Conservation (phyloP, 2,797 vertebrate genomes). For the Periophthalmus magnuspinnatus region DNA sequence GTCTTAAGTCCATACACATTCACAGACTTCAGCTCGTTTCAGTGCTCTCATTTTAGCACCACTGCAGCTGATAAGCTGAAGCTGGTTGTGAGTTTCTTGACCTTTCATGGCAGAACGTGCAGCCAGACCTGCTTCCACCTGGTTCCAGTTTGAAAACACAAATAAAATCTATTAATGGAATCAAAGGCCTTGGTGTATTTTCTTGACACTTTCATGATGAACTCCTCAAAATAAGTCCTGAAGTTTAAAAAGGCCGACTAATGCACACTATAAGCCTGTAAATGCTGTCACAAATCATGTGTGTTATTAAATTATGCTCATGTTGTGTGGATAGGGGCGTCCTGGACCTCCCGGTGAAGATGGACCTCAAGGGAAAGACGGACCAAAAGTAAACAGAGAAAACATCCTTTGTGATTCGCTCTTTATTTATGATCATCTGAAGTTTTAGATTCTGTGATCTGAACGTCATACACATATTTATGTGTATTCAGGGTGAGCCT, state of each 20-base stretch:
- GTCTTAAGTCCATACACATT: no score
- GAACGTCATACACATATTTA: not conserved
- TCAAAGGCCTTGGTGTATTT: not conserved
- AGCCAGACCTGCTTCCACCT: no score
- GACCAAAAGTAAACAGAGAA: constrained; percentile 83
- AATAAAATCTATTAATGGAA: not conserved
- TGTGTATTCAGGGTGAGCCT: constrained; percentile 79
- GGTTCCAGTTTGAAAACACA: not conserved
- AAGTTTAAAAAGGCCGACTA: not conserved
- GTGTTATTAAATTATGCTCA: not conserved
- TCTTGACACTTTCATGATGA: not conserved
- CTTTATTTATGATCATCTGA: not conserved
- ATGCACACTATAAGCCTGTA: not conserved
- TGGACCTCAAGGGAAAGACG: constrained; percentile 92
- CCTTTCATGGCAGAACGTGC: no score
- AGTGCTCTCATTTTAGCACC: no score
- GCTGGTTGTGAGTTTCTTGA: no score
- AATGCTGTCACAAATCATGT: not conserved
- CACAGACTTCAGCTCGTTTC: no score
- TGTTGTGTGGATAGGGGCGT: constrained; percentile 78
- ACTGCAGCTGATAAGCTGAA: no score
- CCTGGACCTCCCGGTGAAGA: constrained; percentile 90
- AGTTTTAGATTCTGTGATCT: not conserved
- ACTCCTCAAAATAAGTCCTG: not conserved
- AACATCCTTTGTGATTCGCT: not conserved